phyloP scores from a whole-genome alignment of 92 coral and sea anemone genomes.

The Umimayanthus kanabou region DNA sequence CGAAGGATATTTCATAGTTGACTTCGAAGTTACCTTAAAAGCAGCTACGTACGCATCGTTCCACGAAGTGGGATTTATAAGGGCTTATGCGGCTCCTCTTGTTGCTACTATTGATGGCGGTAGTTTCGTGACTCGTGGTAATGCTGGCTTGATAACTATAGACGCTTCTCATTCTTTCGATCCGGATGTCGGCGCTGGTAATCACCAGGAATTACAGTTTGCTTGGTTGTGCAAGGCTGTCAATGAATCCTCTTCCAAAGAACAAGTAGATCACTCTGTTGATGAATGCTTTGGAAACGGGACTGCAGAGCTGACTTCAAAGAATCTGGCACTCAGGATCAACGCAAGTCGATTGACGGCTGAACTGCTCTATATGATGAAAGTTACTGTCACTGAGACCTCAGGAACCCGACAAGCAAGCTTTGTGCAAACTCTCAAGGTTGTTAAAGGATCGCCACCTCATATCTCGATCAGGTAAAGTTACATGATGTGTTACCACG shows the following conservation, averaged over 20 bases:
- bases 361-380: background rate
- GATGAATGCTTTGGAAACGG: background rate
- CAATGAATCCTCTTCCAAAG: background rate
- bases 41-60: conserved; percentile 1
- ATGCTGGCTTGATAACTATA: background rate
- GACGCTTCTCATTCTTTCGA: conserved; percentile 42
- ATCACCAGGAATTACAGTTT: conserved; percentile 9
- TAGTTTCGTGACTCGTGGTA: conserved; percentile 17
- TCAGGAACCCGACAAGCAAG: background rate
- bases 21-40: conserved; percentile 15
- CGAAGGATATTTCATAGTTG: conserved; percentile 29
- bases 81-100: conserved; percentile 24
- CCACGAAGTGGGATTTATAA: conserved; percentile 32
- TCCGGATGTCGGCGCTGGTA: conserved; percentile 31
- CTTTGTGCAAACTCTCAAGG: background rate
- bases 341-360: background rate
- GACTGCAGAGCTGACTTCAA: background rate
- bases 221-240: conserved; percentile 20
- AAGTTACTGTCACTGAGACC: background rate
- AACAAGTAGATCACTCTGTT: background rate
- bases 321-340: background rate
- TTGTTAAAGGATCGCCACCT: background rate
- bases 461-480: background rate
- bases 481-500: background rate
- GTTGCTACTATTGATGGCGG: conserved; percentile 43